Percentiles rank a stretch among this genome's conserved stretches.
phyloP scores from a whole-genome alignment of 2,888 invertebrate species.

The Rutpela maculata region DNA sequence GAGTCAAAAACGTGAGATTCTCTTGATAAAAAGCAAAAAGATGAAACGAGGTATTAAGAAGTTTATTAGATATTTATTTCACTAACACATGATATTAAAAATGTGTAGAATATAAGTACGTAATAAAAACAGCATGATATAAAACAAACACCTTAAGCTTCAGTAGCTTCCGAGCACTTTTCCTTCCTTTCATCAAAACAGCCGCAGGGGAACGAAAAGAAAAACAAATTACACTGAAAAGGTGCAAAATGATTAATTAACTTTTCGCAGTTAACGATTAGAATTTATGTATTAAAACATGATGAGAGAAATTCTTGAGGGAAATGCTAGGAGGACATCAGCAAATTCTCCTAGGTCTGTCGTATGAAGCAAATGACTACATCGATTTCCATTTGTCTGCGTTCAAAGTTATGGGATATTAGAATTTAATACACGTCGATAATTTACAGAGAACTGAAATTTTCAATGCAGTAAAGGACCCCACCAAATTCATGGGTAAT shows the following conservation, averaged over 20 bases:
- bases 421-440: too few relatives aligned
- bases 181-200: conserved; percentile 48
- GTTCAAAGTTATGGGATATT: too few relatives aligned
- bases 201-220: conserved; percentile 46
- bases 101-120: conserved; percentile 27
- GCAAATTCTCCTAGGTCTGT: conserved; percentile 24
- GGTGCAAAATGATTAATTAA: conserved; percentile 60
- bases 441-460: too few relatives aligned
- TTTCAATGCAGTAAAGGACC: too few relatives aligned
- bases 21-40: too few relatives aligned
- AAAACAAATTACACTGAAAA: conserved; percentile 54
- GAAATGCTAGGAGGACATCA: neutral
- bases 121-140: conserved; percentile 38
- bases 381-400: too few relatives aligned
- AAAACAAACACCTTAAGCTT: conserved; percentile 51
- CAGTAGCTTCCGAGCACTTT: conserved; percentile 47
- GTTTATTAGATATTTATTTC: too few relatives aligned
- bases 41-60: too few relatives aligned
- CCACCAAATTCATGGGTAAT: too few relatives aligned
- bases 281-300: conserved; percentile 46
- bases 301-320: conserved; percentile 37
- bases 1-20: too few relatives aligned
- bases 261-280: conserved; percentile 53
- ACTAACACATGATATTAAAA: conserved; percentile 6
- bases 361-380: neutral